Conservation (phyloP, 2,113 vertebrate genomes). For the Albula glossodonta region DNA sequence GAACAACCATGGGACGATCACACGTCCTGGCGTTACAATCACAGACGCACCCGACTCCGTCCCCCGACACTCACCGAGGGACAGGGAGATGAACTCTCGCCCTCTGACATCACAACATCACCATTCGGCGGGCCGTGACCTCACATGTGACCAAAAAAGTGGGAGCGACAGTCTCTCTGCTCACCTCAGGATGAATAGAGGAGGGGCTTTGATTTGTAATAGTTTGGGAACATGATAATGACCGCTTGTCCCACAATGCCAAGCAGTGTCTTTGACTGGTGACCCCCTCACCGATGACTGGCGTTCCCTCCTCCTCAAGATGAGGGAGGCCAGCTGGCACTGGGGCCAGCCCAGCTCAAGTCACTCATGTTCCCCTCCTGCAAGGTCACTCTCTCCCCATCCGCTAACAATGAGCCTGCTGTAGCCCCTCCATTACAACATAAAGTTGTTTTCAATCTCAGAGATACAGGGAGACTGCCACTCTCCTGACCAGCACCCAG, state of each 20-base stretch:
- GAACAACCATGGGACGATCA: neutral
- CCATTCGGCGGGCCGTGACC: too few relatives aligned
- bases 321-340: neutral
- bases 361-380: slow-evolving; percentile 30
- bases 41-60: neutral
- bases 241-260: neutral
- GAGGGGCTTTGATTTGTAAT: neutral
- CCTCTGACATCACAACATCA: too few relatives aligned
- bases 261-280: neutral
- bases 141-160: too few relatives aligned
- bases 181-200: neutral
- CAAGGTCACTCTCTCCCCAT: slow-evolving; percentile 57
- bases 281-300: neutral
- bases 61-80: too few relatives aligned
- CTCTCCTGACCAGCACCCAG: neutral
- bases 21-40: neutral
- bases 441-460: slow-evolving; percentile 42
- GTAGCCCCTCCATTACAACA: slow-evolving; percentile 28
- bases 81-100: too few relatives aligned
- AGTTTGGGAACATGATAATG: neutral
- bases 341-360: neutral
- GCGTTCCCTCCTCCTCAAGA: slow-evolving; percentile 12
- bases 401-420: slow-evolving; percentile 35
- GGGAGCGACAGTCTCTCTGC: too few relatives aligned
- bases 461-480: slow-evolving; percentile 34